Evolutionary conservation across 2,113 vertebrate species (phyloP).

Genomic region (Malurus alboscapulatus): DNA sequence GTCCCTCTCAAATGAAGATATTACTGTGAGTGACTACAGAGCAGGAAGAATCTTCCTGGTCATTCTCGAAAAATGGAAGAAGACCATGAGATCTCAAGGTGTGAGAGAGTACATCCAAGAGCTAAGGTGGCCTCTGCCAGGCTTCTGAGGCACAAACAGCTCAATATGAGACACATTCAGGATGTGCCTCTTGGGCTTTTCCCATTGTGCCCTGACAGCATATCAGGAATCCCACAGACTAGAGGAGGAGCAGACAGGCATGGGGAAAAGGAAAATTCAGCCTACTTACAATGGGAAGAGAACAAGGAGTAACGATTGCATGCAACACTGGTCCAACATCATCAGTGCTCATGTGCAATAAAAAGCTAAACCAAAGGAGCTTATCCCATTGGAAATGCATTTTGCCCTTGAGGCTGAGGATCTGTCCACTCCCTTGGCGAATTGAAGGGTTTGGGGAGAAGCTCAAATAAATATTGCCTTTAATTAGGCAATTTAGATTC

Average conservation of each 20-base stretch:
- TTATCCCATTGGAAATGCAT: not conserved
- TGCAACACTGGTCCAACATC: not conserved
- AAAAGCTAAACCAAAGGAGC: not conserved
- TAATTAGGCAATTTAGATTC: not conserved
- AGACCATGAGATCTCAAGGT: not conserved
- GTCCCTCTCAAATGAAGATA: not conserved
- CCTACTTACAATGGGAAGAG: not conserved
- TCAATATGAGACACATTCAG: too few relatives aligned
- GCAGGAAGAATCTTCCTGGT: not conserved
- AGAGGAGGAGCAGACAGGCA: not conserved
- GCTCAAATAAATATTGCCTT: not conserved
- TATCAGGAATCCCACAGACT: not conserved
- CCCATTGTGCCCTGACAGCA: rapidly evolving
- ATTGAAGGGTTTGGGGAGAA: not conserved
- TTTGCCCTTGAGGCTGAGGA: not conserved
- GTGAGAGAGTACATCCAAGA: not conserved
- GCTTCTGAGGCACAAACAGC: not conserved
- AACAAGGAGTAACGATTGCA: not conserved
- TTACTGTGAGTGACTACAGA: not conserved
- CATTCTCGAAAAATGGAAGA: rapidly evolving
- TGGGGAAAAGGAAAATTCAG: not conserved
- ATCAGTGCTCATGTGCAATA: not conserved
- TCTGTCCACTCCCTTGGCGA: not conserved
- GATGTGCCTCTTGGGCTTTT: rapidly evolving
- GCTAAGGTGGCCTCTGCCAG: not conserved